Percentiles rank a stretch among this genome's conserved stretches.
phyloP scores from a whole-genome alignment of 53 echinoderm and acorn worm genomes.

The Hippasteria phrygiana region DNA sequence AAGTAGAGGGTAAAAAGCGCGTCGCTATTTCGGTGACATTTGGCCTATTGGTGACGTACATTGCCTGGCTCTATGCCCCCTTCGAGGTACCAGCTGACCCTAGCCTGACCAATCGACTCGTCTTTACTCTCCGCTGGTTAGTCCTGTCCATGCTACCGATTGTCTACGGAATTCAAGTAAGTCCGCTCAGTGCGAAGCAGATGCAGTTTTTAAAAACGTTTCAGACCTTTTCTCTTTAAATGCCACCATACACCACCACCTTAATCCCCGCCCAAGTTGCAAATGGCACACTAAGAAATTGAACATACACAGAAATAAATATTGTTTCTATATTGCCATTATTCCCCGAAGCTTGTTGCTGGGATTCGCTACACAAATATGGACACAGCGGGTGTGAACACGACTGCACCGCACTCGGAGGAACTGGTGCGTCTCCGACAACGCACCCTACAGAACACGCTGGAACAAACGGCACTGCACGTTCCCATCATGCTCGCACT shows the following conservation, averaged over 20 bases:
- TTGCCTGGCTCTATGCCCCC: constrained; percentile 10
- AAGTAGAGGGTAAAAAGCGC: neutral
- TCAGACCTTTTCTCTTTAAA: too few species aligned
- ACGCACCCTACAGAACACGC: constrained; percentile 78
- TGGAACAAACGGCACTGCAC: constrained; percentile 73
- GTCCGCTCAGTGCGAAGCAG: neutral
- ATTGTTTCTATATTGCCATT: neutral
- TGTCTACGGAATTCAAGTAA: constrained; percentile 7
- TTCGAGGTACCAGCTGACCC: neutral
- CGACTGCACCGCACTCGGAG: constrained; percentile 5
- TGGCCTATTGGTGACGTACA: neutral
- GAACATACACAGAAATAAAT: too few species aligned
- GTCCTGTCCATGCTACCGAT: neutral
- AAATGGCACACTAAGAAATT: too few species aligned
- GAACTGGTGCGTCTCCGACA: constrained; percentile 30
- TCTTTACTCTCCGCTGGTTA: constrained; percentile 34
- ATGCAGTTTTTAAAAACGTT: neutral
- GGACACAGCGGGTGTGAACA: constrained; percentile 20
- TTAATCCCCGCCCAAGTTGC: too few species aligned
- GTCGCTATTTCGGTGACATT: neutral
- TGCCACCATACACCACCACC: too few species aligned
- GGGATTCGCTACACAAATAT: constrained; percentile 13
- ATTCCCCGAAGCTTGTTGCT: neutral
- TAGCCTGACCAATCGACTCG: neutral
- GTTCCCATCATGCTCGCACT: constrained; percentile 56